phyloP scores from a whole-genome alignment of 35 echinoderm and acorn worm genomes.

The Heliocidaris tuberculata region DNA sequence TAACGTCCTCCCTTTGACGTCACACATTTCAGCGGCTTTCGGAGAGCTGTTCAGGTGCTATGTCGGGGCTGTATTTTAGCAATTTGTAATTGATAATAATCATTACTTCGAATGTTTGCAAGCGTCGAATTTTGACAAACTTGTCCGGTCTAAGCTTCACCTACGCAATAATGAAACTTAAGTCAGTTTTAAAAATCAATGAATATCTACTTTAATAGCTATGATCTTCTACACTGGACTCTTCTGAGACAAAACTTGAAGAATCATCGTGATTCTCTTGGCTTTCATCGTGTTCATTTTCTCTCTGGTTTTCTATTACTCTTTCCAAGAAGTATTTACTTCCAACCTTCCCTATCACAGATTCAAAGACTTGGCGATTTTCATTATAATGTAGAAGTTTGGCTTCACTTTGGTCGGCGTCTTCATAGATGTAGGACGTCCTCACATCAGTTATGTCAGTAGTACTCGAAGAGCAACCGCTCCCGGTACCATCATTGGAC shows the following conservation, averaged over 20 bases:
- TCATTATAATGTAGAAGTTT: not conserved
- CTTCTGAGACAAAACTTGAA: not conserved
- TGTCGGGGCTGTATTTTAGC: too few species aligned
- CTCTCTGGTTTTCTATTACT: not conserved
- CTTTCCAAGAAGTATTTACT: not conserved
- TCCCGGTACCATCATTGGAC: not conserved
- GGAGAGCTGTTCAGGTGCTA: too few species aligned
- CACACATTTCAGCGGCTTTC: too few species aligned
- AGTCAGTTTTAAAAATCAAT: too few species aligned
- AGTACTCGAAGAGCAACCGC: not conserved
- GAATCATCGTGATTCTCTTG: not conserved
- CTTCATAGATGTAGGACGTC: not conserved
- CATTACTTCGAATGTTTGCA: too few species aligned
- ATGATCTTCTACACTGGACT: not conserved
- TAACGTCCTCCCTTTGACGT: too few species aligned
- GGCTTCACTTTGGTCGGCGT: not conserved
- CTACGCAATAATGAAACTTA: too few species aligned
- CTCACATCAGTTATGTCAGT: not conserved
- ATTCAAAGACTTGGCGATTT: not conserved
- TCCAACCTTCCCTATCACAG: not conserved
- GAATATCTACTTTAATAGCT: too few species aligned
- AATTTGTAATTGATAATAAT: too few species aligned
- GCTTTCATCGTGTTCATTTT: not conserved
- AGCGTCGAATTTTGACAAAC: too few species aligned
- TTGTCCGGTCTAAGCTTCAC: too few species aligned